Percentiles rank a stretch among this genome's conserved stretches.
phyloP scores from a whole-genome alignment of 1,140 invertebrate genomes.

The Arctopsyche grandis region DNA sequence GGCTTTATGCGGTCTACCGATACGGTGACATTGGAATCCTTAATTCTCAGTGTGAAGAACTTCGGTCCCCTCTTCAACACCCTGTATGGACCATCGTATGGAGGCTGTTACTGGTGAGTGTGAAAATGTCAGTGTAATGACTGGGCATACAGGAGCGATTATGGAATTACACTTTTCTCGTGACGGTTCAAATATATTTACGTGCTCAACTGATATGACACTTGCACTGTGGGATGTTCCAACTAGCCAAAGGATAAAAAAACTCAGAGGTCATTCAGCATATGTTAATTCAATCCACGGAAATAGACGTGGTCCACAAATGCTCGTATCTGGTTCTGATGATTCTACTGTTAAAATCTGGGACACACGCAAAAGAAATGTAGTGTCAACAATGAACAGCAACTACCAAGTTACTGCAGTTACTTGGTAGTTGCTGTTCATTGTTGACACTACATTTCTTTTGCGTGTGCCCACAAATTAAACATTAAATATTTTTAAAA shows the following conservation, averaged over 20 bases:
- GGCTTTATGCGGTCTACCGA: too few species aligned
- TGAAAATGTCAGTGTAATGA: slow-evolving; percentile 93
- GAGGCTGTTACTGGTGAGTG: slow-evolving; percentile 99
- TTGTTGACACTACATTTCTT: slow-evolving; percentile 77
- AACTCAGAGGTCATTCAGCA: slow-evolving; percentile 89
- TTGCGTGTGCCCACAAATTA: slow-evolving; percentile 89
- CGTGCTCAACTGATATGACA: slow-evolving; percentile 94
- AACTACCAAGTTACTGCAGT: slow-evolving; percentile 90
- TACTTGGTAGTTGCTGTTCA: slow-evolving; percentile 88
- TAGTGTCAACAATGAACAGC: slow-evolving; percentile 82
- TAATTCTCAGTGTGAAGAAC: too few species aligned
- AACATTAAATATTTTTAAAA: too few species aligned
- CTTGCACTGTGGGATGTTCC: slow-evolving; percentile 95
- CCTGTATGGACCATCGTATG: too few species aligned
- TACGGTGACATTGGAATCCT: too few species aligned
- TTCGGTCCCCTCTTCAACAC: too few species aligned
- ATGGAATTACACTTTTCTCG: slow-evolving; percentile 97
- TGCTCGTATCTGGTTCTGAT: slow-evolving; percentile 94
- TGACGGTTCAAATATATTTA: slow-evolving; percentile 91
- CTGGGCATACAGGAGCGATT: slow-evolving; percentile 95
- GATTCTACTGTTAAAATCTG: slow-evolving; percentile 94
- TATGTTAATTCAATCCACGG: slow-evolving; percentile 89
- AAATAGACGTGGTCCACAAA: slow-evolving; percentile 86
- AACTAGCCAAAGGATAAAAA: slow-evolving; percentile 87
- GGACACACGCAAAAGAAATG: slow-evolving; percentile 85